Evolutionary conservation across 2,888 invertebrate species (phyloP), one percentile per base, ranked within the genome.

Genomic region (Nomada flava): DNA sequence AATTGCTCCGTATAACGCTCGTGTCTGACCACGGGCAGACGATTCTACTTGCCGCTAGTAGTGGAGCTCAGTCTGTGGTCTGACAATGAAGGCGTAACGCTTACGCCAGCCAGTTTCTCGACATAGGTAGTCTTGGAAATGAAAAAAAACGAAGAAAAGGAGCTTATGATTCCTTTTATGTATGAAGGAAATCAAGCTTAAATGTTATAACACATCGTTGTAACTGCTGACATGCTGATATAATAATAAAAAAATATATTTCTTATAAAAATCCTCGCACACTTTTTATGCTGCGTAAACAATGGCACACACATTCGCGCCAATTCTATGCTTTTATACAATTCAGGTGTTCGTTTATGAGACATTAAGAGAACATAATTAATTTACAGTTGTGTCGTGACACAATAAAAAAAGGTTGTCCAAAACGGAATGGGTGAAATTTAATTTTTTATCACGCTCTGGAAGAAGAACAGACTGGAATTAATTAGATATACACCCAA

Each of bases 51-150:
- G 78, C 47, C 52, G 69, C 47, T 26, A 88, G 87, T 88, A 85
- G 87, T 79, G 78, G 74, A 62, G 83, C 88, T 88, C 86, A 76
- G 88, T 88, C 81, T 82, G 70, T 60, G 86, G 70, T 76, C 84
- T 26, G 86, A 73, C 87, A 86, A 86, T 88, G 77, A 86, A 65
- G 64, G 75, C 82, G 82, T 82, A 81, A 82, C 85, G 88, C 87
- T 87, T 84, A 86, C 87, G 84, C 79, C 79, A 84, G 87, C 88
- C 78, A 55, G 76, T 87, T 85, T 76, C 76, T 59, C 53, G 59
- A 75, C 82, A 80, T 76, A 29, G 84, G 76, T 74, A 76, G 79
- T 88, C 83, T 69, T 74, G 29, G 71, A 82, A 82, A 82, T 76
- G 76, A 63, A 76, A 69, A 74, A 76, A 79, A 55, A 44, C 53